Evolutionary conservation across 2,113 vertebrate species (phyloP).

Genomic region (Willisornis vidua): DNA sequence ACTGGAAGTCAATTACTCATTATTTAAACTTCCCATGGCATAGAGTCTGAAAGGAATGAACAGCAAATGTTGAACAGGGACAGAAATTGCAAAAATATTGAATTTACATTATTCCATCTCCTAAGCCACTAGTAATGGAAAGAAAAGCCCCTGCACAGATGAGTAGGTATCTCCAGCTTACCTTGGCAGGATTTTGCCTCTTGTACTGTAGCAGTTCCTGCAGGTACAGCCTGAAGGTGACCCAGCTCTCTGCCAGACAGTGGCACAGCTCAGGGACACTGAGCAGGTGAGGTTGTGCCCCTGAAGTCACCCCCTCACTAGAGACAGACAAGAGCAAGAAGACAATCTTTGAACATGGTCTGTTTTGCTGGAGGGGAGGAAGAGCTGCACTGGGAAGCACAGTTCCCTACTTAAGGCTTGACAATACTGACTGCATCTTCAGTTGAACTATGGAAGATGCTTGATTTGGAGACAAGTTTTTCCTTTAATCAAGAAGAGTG

Average conservation of each 20-base stretch:
- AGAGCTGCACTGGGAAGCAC: background rate
- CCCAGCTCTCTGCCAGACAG: conserved; percentile 94
- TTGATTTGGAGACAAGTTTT: background rate
- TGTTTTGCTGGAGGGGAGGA: background rate
- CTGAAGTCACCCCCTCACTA: conserved; percentile 83
- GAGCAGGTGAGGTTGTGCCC: conserved; percentile 86
- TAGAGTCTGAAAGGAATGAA: background rate
- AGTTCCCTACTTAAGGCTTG: background rate
- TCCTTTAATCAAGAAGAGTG: background rate
- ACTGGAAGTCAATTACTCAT: background rate
- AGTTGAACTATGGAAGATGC: background rate
- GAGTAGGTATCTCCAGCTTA: conserved; percentile 65
- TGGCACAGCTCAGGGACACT: conserved; percentile 93
- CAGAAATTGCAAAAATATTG: background rate
- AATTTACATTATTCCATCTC: background rate
- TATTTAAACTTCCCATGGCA: background rate
- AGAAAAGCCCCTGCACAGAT: conserved; percentile 23
- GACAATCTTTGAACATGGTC: conserved; percentile 40
- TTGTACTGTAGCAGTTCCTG: conserved; percentile 96
- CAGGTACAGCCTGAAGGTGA: conserved; percentile 90
- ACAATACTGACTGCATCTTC: background rate
- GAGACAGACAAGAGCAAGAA: conserved; percentile 70
- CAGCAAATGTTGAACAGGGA: background rate
- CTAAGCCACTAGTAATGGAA: background rate
- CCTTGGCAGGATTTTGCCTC: conserved; percentile 93